phyloP scores from a whole-genome alignment of 2,797 vertebrate genomes.

The Prunella strophiata region DNA sequence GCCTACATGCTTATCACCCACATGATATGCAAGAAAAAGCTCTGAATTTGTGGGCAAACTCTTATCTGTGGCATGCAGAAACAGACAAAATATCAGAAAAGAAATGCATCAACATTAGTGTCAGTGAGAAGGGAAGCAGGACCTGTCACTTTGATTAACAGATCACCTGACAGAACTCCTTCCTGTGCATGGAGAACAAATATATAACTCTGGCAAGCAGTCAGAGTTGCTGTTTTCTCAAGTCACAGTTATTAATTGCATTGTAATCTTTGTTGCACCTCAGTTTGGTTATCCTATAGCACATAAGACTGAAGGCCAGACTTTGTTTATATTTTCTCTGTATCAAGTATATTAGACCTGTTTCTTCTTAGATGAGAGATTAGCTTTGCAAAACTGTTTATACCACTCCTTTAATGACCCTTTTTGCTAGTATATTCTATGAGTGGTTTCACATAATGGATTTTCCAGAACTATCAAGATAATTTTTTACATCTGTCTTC shows the following conservation, averaged over 20 bases:
- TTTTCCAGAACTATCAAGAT: not conserved
- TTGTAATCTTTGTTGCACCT: conserved; percentile 11
- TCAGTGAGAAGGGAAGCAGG: conserved; percentile 10
- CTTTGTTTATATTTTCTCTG: not conserved
- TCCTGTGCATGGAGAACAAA: conserved; percentile 4
- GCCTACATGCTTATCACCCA: conserved; percentile 7
- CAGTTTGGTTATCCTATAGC: not conserved
- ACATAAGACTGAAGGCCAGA: not conserved
- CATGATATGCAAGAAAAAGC: conserved; percentile 5
- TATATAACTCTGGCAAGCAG: not conserved
- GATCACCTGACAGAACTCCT: conserved; percentile 43
- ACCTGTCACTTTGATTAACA: conserved; percentile 27
- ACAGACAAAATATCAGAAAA: conserved; percentile 40
- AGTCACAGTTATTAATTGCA: conserved; percentile 48
- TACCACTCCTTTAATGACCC: not conserved
- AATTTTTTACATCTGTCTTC: not conserved
- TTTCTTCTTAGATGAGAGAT: not conserved
- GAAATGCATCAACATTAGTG: conserved; percentile 52
- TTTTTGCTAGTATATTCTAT: not conserved
- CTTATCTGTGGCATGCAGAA: conserved; percentile 59
- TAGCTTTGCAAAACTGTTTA: not conserved
- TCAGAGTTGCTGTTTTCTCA: conserved; percentile 24
- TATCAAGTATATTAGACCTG: not conserved
- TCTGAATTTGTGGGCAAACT: conserved; percentile 13
- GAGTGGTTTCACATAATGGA: not conserved